Conservation (phyloP, 2,888 invertebrate species). For the Quadriops clusia region DNA sequence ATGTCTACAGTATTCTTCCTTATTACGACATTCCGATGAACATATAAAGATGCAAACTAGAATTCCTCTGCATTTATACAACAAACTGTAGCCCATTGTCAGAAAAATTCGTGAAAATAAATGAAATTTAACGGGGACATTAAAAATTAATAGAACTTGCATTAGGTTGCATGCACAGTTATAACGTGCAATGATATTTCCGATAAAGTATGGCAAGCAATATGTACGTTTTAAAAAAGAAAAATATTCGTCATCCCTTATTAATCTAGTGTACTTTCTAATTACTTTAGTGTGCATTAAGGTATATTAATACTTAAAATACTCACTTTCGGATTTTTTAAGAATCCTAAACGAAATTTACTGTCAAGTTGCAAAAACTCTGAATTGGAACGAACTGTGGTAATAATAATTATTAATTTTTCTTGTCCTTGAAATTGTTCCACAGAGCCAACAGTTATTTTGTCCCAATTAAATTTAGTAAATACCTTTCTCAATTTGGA, state of each 20-base stretch:
- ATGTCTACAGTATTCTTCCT: too few relatives aligned
- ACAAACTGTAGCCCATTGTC: too few relatives aligned
- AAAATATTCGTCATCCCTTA: too few relatives aligned
- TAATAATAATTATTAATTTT: slow-evolving; percentile 62
- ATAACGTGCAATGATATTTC: too few relatives aligned
- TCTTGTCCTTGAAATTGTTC: slow-evolving; percentile 83
- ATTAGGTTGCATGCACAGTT: too few relatives aligned
- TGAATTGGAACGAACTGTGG: slow-evolving; percentile 61
- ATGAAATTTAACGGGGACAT: background rate
- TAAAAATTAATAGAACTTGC: background rate
- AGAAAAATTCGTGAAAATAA: slow-evolving; percentile 13
- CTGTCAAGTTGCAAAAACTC: slow-evolving; percentile 41
- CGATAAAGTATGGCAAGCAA: too few relatives aligned
- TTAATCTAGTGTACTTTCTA: slow-evolving; percentile 2
- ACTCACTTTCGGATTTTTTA: slow-evolving; percentile 43
- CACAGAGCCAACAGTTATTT: slow-evolving; percentile 61
- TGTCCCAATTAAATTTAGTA: slow-evolving; percentile 26
- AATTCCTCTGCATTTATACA: too few relatives aligned
- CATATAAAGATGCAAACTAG: too few relatives aligned
- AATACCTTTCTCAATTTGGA: slow-evolving; percentile 37
- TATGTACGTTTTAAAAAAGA: too few relatives aligned
- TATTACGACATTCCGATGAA: too few relatives aligned
- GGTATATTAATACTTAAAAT: too few relatives aligned
- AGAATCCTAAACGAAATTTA: slow-evolving; percentile 39
- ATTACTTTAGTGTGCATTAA: too few relatives aligned